These are phyloP conservation scores for Drosophila setifemur DNA, from an alignment of 1,140 invertebrate species.

Conservation along the genomic window DNA sequence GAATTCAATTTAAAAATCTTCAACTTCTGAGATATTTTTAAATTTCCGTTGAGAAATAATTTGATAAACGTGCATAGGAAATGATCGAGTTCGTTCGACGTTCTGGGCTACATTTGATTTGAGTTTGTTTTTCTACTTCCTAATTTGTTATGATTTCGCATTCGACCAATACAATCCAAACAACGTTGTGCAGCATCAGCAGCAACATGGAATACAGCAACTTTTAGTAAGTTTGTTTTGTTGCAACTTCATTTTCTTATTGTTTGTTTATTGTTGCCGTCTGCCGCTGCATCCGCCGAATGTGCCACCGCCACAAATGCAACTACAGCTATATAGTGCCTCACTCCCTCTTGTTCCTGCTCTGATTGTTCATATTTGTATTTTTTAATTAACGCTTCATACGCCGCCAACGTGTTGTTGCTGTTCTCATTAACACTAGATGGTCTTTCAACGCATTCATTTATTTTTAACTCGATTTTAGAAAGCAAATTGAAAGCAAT, in stretches of 20 bases:
- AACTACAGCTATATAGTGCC: slow-evolving; percentile 14
- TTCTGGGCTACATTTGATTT: slow-evolving; percentile 22
- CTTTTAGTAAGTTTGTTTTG: slow-evolving; percentile 85
- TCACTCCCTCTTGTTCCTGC: slow-evolving; percentile 34
- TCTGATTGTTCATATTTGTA: slow-evolving; percentile 42
- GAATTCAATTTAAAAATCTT: no score
- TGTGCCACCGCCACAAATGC: slow-evolving; percentile 31
- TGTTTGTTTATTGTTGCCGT: slow-evolving; percentile 58
- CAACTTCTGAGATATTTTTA: no score
- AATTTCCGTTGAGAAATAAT: no score
- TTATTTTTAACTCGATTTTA: no score
- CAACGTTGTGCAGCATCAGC: slow-evolving; percentile 84
- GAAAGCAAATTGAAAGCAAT: no score
- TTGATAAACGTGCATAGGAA: background rate
- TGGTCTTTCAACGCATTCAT: slow-evolving; percentile 1
- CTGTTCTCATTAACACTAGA: slow-evolving; percentile 30
- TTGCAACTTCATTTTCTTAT: slow-evolving; percentile 48
- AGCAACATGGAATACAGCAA: slow-evolving; percentile 86
- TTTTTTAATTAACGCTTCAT: slow-evolving; percentile 33
- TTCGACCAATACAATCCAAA: slow-evolving; percentile 30
- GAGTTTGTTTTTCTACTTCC: slow-evolving; percentile 39
- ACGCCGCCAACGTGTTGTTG: slow-evolving; percentile 29
- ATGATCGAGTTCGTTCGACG: background rate
- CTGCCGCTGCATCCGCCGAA: slow-evolving; percentile 41
- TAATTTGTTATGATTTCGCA: slow-evolving; percentile 43